These are phyloP conservation scores for Anaspis maculata DNA, from an alignment of 2,888 invertebrate genomes.

Conservation along the genomic window DNA sequence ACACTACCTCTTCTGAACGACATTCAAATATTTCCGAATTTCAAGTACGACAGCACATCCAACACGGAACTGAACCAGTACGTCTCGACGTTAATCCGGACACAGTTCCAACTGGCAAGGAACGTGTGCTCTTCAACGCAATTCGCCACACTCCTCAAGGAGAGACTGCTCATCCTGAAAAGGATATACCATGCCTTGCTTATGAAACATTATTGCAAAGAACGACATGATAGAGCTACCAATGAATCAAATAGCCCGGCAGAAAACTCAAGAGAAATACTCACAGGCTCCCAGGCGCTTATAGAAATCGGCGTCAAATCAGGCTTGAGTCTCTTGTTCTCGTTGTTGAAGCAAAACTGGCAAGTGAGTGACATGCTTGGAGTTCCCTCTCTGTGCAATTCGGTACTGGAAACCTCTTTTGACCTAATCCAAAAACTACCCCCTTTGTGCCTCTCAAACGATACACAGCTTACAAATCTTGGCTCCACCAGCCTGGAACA, in stretches of 20 bases:
- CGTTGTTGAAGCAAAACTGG: constrained; percentile 53
- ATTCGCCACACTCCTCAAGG: constrained; percentile 48
- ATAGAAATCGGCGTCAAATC: constrained; percentile 55
- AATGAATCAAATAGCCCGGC: constrained; percentile 5
- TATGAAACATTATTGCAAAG: constrained; percentile 47
- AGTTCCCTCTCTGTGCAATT: constrained; percentile 47
- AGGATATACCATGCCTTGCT: constrained; percentile 50
- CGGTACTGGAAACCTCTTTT: constrained; percentile 50
- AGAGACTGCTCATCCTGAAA: constrained; percentile 48
- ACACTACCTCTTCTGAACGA: constrained; percentile 33
- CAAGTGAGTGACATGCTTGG: constrained; percentile 38
- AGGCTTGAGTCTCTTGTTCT: constrained; percentile 51
- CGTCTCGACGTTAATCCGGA: constrained; percentile 44
- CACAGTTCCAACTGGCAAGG: constrained; percentile 48
- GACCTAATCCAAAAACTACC: constrained; percentile 49
- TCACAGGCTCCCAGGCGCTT: constrained; percentile 46
- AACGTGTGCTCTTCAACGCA: constrained; percentile 49
- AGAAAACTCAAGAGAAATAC: constrained; percentile 20
- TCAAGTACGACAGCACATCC: constrained; percentile 45
- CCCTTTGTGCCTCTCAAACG: constrained; percentile 51
- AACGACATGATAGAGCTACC: constrained; percentile 25
- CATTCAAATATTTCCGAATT: constrained; percentile 43
- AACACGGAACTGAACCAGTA: constrained; percentile 47
- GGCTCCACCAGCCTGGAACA: constrained; percentile 48
- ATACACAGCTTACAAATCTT: constrained; percentile 47